These are phyloP conservation scores for Caenorhabditis sp. DNA, from an alignment of 2,888 invertebrate genomes.

Conservation along the genomic window DNA sequence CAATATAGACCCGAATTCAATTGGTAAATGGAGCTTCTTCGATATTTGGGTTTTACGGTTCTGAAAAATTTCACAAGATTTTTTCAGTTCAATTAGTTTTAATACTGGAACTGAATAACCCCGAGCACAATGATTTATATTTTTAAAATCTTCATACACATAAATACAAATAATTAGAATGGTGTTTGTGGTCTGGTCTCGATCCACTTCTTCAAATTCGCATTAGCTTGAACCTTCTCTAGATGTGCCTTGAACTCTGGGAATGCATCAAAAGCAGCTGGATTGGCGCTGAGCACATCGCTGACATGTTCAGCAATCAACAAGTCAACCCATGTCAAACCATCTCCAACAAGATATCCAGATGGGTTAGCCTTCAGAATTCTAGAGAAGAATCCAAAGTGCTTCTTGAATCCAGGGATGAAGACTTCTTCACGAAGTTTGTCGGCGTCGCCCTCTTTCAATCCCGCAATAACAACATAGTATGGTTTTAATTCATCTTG, in stretches of 20 bases:
- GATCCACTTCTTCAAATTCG: constrained; percentile 58
- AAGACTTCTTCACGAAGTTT: constrained; percentile 44
- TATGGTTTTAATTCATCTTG: constrained; percentile 37
- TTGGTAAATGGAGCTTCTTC: too few relatives aligned
- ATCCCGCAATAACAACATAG: constrained; percentile 33
- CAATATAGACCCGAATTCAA: too few relatives aligned
- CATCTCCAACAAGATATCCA: constrained; percentile 42
- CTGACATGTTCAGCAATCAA: constrained; percentile 55
- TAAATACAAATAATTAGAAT: not conserved
- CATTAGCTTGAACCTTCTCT: constrained; percentile 57
- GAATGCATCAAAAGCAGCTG: constrained; percentile 48
- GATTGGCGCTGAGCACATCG: constrained; percentile 43
- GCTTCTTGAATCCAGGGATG: constrained; percentile 57
- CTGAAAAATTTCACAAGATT: too few relatives aligned
- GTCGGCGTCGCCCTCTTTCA: constrained; percentile 42
- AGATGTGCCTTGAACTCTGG: constrained; percentile 49
- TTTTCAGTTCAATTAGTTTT: constrained; percentile 37
- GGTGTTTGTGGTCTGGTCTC: constrained; percentile 53
- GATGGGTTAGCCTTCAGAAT: constrained; percentile 23
- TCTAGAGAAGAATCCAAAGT: constrained; percentile 53
- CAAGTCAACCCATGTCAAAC: constrained; percentile 15
- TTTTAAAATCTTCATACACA: constrained; percentile 24
- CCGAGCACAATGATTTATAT: too few relatives aligned
- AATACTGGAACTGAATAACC: constrained; percentile 58
- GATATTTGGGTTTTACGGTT: too few relatives aligned